Conservation (phyloP, 1,140 invertebrate genomes). For the Eumaeus atala region DNA sequence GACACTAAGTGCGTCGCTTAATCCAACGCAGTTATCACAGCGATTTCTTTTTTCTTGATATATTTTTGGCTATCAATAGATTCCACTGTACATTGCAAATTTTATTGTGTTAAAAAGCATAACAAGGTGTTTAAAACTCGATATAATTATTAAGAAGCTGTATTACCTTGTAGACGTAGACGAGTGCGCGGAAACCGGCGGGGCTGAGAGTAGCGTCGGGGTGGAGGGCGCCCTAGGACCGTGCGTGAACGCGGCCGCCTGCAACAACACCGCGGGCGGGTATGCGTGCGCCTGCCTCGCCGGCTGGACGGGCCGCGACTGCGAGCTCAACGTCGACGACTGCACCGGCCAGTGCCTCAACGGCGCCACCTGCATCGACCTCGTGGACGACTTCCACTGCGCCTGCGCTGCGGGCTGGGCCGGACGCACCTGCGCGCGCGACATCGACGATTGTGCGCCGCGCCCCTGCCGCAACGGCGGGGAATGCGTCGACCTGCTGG, state of each 20-base stretch:
- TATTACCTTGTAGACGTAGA: conserved; percentile 81
- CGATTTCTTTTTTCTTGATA: no score
- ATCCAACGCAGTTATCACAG: no score
- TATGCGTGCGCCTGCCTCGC: conserved; percentile 87
- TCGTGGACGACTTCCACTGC: conserved; percentile 88
- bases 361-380: conserved; percentile 89
- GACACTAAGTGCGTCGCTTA: no score
- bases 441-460: conserved; percentile 83
- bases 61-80: no score
- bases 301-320: conserved; percentile 92
- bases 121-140: no score
- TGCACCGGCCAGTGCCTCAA: conserved; percentile 92
- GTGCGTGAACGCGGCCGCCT: conserved; percentile 88
- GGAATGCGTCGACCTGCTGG: conserved; percentile 87
- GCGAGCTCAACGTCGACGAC: conserved; percentile 91
- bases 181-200: conserved; percentile 73
- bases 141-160: no score
- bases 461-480: conserved; percentile 90
- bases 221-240: conserved; percentile 68
- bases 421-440: conserved; percentile 79
- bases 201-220: conserved; percentile 38
- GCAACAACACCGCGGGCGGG: conserved; percentile 86
- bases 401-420: conserved; percentile 87
- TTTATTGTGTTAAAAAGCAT: no score
- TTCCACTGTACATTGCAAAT: no score